Evolutionary conservation across 2,113 vertebrate genomes (phyloP).

Genomic region (Machaerirhynchus nigripectus): DNA sequence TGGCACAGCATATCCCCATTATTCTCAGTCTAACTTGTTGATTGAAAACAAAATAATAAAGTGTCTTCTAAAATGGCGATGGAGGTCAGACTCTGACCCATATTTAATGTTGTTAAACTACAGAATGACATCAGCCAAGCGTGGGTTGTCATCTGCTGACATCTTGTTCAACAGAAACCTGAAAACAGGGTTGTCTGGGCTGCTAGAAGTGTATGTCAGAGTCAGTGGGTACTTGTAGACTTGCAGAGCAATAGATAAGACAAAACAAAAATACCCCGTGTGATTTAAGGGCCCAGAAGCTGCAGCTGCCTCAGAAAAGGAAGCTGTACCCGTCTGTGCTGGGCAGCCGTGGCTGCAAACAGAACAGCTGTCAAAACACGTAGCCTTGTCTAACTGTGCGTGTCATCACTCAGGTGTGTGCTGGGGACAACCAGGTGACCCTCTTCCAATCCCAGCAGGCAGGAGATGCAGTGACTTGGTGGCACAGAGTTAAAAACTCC

Average conservation of each 20-base stretch:
- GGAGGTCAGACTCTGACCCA: not conserved
- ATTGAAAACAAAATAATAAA: conserved; percentile 42
- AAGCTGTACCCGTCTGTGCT: not conserved
- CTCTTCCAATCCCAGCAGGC: not conserved
- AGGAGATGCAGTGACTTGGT: not conserved
- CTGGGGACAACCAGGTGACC: not conserved
- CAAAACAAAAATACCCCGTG: not conserved
- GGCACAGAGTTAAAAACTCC: not conserved
- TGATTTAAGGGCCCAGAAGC: not conserved
- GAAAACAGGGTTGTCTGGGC: not conserved
- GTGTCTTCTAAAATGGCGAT: not conserved
- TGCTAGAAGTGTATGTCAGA: not conserved
- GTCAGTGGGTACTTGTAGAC: not conserved
- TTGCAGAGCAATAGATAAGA: not conserved
- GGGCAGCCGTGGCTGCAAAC: not conserved
- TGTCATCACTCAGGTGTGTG: not conserved
- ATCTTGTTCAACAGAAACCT: not conserved
- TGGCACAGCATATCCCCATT: not conserved
- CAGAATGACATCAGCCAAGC: not conserved
- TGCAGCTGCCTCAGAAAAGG: not conserved
- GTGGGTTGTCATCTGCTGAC: conserved; percentile 4
- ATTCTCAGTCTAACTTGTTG: not conserved
- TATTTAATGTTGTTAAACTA: conserved; percentile 31
- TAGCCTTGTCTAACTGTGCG: not conserved
- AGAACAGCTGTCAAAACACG: not conserved